Evolutionary conservation across 2,888 invertebrate genomes (phyloP), one percentile per base, ranked within the genome.

Genomic region (Nymphalis c-album): DNA sequence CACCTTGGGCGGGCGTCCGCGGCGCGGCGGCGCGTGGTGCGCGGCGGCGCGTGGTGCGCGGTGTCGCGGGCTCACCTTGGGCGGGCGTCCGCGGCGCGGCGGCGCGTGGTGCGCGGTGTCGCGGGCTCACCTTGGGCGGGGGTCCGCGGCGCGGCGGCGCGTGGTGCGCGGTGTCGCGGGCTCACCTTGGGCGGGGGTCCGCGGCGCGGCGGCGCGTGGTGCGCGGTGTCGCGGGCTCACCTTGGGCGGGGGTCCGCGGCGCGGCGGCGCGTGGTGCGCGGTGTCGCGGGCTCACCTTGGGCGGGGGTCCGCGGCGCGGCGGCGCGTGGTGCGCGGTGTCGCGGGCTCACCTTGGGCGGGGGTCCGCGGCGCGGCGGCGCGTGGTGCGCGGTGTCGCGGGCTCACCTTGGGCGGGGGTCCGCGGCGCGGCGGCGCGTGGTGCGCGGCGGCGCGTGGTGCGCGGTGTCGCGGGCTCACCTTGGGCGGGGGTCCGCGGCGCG

Each of bases 41-140:
- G 72, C 31, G 60, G 85, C 77, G 61, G 48, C 89, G 84, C 82
- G 90, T 91, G 91, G 78, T 91, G 91, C 75, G 85, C 84, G 63
- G 0, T 0, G 26, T 5, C 5, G 26, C 6, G 26, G 26, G 60
- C 16, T 22, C 55, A 79, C 78, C 77, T 79, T 78, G 65, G 76
- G 76, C 71, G 78, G 80, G 13, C 78, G 76, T 13, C 78, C 81
- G 60, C 81, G 79, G 64, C 78, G 77, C 70, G 76, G 73, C 64
- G 80, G 80, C 61, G 72, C 31, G 60, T 51, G 70, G 70, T 75
- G 80, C 61, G 72, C 31, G 60, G 85, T 0, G 26, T 5, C 5
- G 26, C 6, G 26, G 26, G 60, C 16, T 22, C 55, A 79, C 78
- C 77, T 79, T 78, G 65, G 76, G 76, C 71, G 78, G 80, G 13